Conservation (phyloP, 2,113 vertebrate genomes). For the Mesembrinibis cayennensis region DNA sequence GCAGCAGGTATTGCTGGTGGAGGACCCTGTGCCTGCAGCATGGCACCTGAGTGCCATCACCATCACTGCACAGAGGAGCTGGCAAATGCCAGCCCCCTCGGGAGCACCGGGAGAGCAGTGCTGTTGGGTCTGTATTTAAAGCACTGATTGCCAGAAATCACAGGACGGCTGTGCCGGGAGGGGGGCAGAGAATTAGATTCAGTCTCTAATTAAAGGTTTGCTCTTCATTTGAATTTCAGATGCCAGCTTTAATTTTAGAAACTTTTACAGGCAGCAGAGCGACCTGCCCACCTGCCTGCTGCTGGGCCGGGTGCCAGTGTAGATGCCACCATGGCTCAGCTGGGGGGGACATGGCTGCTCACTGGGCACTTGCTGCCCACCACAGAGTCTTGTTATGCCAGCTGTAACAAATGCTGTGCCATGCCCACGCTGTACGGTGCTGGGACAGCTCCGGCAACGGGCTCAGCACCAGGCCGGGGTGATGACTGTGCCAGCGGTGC, state of each 20-base stretch:
- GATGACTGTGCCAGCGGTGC: rapidly evolving
- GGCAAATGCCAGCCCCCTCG: neutral
- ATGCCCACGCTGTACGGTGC: rapidly evolving
- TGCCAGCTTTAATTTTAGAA: conserved; percentile 80
- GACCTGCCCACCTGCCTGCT: conserved; percentile 59
- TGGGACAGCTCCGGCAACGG: neutral
- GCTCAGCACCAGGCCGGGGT: rapidly evolving
- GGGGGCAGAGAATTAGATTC: conserved; percentile 79
- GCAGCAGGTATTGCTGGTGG: neutral
- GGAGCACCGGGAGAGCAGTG: neutral
- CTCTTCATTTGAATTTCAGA: conserved; percentile 84
- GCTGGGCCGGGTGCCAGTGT: neutral
- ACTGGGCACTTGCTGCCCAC: neutral
- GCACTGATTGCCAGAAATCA: conserved; percentile 80
- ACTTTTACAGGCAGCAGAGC: conserved; percentile 63
- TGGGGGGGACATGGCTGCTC: neutral
- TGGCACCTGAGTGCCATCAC: neutral
- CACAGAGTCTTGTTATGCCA: rapidly evolving
- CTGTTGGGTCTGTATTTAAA: conserved; percentile 69
- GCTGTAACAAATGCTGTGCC: neutral
- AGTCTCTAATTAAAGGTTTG: conserved; percentile 82
- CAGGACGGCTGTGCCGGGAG: conserved; percentile 64
- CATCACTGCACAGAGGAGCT: rapidly evolving
- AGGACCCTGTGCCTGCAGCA: rapidly evolving
- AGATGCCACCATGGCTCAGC: neutral